Percentiles rank a stretch among this genome's conserved stretches.
phyloP scores from a whole-genome alignment of 2,888 invertebrate genomes.

The Epsilonema sp. region DNA sequence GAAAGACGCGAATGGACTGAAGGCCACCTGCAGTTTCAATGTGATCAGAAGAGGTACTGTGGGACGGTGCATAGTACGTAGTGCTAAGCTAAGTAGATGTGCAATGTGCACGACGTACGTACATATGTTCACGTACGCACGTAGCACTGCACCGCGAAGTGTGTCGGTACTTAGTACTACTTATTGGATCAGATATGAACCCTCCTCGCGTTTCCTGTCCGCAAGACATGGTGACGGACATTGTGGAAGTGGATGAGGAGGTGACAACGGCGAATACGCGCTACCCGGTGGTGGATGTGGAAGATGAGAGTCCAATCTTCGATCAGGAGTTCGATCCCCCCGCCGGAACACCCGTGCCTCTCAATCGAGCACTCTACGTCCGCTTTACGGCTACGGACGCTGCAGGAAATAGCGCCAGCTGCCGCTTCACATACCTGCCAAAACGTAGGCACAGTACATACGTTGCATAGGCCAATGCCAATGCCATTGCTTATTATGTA shows the following conservation, averaged over 20 bases:
- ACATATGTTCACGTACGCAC: too few species aligned
- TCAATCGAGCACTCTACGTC: neutral
- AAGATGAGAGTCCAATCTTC: neutral
- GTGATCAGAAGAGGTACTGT: neutral
- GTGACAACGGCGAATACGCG: neutral
- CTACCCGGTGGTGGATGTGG: neutral
- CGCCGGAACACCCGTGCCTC: neutral
- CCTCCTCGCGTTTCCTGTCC: neutral
- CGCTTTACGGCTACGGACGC: neutral
- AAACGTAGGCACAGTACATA: conserved; percentile 1
- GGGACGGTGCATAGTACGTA: too few species aligned
- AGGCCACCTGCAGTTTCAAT: neutral
- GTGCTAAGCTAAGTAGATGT: too few species aligned
- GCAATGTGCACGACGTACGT: too few species aligned
- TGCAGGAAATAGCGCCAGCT: neutral
- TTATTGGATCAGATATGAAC: too few species aligned
- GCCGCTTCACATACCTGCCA: neutral
- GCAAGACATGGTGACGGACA: neutral
- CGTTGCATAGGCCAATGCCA: too few species aligned
- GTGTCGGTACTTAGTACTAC: too few species aligned
- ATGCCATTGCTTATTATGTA: too few species aligned
- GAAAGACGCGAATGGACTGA: neutral
- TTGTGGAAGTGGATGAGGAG: neutral
- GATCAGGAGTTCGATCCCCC: neutral
- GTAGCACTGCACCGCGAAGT: too few species aligned